Evolutionary conservation across 2,113 vertebrate genomes (phyloP), one percentile per base, ranked within the genome.

Genomic region (Eulemur macaco): DNA sequence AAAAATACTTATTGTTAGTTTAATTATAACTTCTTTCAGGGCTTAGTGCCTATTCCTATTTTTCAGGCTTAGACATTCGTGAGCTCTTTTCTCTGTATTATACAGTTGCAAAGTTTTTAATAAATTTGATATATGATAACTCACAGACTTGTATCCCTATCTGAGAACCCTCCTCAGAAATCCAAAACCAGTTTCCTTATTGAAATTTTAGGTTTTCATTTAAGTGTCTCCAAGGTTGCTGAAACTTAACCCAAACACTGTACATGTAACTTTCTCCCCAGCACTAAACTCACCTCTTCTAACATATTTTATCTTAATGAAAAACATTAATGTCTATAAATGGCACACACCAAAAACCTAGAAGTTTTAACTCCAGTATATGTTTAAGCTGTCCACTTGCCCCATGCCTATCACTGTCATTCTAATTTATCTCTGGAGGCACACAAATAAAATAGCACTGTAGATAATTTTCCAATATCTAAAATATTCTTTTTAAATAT

Each of bases 191-290:
- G 37, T 13, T 50, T 58, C 25, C 74, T 88, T 83, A 60, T 47
- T 34, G 7, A 95, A 95, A 92, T 76, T 52, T 95, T 52, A 86
- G 11, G 81, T 91, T 95, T 68, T 39, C 34, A 58, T 58, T 88
- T 68, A 91, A 71, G 83, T 76, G 9, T 58, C 34, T 77, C 58
- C 76, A 83, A 83, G 34, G 10, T 42, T 68, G 56, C 50, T 86
- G 23, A 86, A 7, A 68, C 21, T 92, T 95, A 76, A 47, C 52
- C 15, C 60, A 10, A 1, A 78, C 27, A 69, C 5, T 60, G 21
- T 52, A 54, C 42, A 45, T 60, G n/a, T 63, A 86, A 54, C 63
- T 27, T 73, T 74, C 54, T 91, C 73, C 54, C n/a, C 7, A 52
- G 71, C 11, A 52, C 25, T 50, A 42, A 89, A 42, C n/a, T 20